Evolutionary conservation across 2,797 vertebrate genomes (phyloP), one percentile per base, ranked within the genome.

Genomic region (Mormyrus hasselquistii): DNA sequence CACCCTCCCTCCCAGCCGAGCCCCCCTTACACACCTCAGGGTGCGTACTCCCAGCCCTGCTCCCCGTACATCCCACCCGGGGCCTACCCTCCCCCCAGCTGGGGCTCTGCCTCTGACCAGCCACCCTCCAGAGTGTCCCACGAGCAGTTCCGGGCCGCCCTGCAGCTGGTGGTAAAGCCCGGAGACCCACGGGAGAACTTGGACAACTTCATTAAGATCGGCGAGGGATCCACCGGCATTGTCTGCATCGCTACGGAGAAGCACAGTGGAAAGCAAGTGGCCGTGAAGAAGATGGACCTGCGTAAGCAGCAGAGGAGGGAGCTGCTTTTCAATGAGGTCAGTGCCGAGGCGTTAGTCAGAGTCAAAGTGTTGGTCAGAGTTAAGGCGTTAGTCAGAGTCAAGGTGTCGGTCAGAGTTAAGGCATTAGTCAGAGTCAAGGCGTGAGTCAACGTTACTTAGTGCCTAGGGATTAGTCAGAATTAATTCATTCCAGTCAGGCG

Each of bases 221-320:
- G 99, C 7, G 99, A 99, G 94, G 99, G 99, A 90, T 99, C 99
- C 87, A 99, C 99, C 0, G 99, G 99, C 2, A 99, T 99, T 0
- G 99, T 99, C 87, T 99, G 98, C 95, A 99, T 99, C 0, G 98
- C 98, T 91, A 99, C 97, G 0, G 98, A 99, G 94, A 99, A 98
- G 93, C 98, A 98, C 95, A 99, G 97, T 0, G 99, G 99, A 44
- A 99, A 98, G 93, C 99, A 99, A 94, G 99, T 99, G 0, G 99
- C 98, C 0, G 99, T 99, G 90, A 99, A 99, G 96, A 99, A 99
- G 94, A 99, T 99, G 99, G 98, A 99, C 94, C 97, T 99, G 90
- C 96, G 98, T 90, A 99, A 99, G 90, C 98, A 99, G 91, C 98
- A 99, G 94, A 95, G 98, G 76, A 95, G 98, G 89, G 99, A 99